Base-by-base conservation (phyloP, 1,140 invertebrate genomes). In the Hestina assimilis region DNA sequence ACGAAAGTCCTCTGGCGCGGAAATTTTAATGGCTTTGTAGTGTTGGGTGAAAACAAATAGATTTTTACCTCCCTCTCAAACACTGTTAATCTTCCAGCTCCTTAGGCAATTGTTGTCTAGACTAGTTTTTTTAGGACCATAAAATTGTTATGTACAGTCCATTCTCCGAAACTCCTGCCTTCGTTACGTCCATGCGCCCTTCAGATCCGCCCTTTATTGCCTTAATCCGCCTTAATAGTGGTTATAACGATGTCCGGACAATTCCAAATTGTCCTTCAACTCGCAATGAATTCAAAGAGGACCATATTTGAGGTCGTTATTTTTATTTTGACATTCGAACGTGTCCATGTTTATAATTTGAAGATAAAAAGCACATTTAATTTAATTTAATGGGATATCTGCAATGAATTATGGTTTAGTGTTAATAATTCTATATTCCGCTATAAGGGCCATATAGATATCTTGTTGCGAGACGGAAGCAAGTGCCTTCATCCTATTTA, bases 161-260 rank as follows among this genome's bases (percentile, higher is more conserved):
- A 43, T 53, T 43, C 28, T 52, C 41, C 48, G 29, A 43, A 59
- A 59, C 57, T 50, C 47, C 23, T 40, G 21, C 31, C 57, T 53
- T 40, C 48, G 55, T 58, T 47, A n/a, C 45, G 41, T 41, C 21
- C 14, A 20, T 11, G 29, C 28, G 42, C 50, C 48, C 57, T 53
- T 15, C 12, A 26, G 20, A 26, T 21, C 31, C 41, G 19, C 31
- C 42, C 50, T 53, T 53, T 59, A 59, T 59, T 8, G 57, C 48
- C 35, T 26, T 59, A 59, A 59, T 59, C 57, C 50, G 40, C 43
- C 57, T 46, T 59, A 47, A 59, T 59, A 59, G 57, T 59, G 57
- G 41, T 53, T 59, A 53, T 59, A 53, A 53, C 57, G 57, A 53
- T 35, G 26, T 28, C 53, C 43, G 57, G 33, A 59, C 57, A 47